Conservation (phyloP, 2,113 vertebrate genomes). For the Lagopus leucura region DNA sequence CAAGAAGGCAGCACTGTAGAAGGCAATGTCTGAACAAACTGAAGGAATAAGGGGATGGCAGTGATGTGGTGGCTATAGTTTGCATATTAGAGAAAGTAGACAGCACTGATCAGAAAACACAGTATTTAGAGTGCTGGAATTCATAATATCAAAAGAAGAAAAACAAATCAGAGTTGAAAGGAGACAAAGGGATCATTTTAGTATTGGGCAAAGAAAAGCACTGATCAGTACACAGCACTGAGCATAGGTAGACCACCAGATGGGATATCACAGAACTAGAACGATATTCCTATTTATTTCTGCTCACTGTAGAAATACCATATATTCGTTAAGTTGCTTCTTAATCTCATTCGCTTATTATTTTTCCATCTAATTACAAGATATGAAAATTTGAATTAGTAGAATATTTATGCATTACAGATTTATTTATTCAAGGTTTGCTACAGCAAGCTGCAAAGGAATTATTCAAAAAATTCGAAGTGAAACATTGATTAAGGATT, state of each 20-base stretch:
- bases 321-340: conserved; percentile 17
- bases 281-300: not conserved
- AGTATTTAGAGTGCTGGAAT: not conserved
- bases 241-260: not conserved
- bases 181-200: not conserved
- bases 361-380: conserved; percentile 21
- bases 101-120: not conserved
- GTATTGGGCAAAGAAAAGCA: not conserved
- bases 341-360: conserved; percentile 31
- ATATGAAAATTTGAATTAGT: conserved; percentile 20
- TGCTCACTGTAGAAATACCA: not conserved
- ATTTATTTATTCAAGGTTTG: conserved; percentile 27
- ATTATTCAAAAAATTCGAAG: conserved; percentile 4
- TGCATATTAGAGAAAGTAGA: not conserved
- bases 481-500: conserved; percentile 35
- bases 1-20: not conserved
- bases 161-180: not conserved
- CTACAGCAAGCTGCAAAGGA: conserved; percentile 7
- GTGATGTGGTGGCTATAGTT: not conserved
- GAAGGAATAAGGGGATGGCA: not conserved
- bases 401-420: not conserved
- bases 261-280: not conserved
- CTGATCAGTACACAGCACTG: not conserved
- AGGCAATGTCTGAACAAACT: not conserved
- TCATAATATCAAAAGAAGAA: not conserved